Evolutionary conservation across 2,797 vertebrate species (phyloP).

Genomic region (Coracias cyanogaster): DNA sequence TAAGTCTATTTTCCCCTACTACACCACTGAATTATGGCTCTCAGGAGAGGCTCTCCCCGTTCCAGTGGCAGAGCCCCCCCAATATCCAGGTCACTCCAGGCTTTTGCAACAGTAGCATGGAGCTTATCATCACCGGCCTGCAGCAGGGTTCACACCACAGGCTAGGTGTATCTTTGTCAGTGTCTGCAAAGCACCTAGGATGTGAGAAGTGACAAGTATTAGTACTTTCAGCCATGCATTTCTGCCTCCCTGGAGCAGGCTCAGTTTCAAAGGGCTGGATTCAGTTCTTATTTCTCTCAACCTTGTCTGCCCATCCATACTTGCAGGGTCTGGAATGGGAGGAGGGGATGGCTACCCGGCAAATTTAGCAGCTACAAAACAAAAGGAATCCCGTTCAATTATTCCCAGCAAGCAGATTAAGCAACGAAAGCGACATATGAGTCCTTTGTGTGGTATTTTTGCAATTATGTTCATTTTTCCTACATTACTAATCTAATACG

Average conservation of each 20-base stretch:
- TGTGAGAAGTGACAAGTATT: slow-evolving; percentile 18
- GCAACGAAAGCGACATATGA: slow-evolving; percentile 46
- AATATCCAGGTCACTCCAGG: not conserved
- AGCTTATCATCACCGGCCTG: not conserved
- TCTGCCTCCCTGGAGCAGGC: slow-evolving; percentile 15
- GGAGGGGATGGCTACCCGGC: slow-evolving; percentile 20
- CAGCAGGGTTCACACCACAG: not conserved
- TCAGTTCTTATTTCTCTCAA: slow-evolving; percentile 3
- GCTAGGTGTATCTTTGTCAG: not conserved
- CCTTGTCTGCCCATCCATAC: not conserved
- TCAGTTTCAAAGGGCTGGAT: slow-evolving; percentile 45
- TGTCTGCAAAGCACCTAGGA: not conserved
- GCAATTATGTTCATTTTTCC: slow-evolving; percentile 65
- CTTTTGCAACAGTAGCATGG: not conserved
- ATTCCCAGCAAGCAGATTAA: slow-evolving; percentile 64
- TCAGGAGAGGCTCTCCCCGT: not conserved
- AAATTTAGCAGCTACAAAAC: slow-evolving; percentile 54
- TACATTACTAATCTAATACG: slow-evolving; percentile 46
- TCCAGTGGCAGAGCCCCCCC: not conserved
- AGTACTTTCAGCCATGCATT: not conserved
- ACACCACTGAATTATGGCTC: not conserved
- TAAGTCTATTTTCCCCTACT: not conserved
- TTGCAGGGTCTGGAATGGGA: slow-evolving; percentile 12
- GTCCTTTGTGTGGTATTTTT: slow-evolving; percentile 56
- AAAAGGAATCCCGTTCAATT: slow-evolving; percentile 56